Base-by-base conservation (phyloP, 2,888 invertebrate species). In the Eudemis profundana region DNA sequence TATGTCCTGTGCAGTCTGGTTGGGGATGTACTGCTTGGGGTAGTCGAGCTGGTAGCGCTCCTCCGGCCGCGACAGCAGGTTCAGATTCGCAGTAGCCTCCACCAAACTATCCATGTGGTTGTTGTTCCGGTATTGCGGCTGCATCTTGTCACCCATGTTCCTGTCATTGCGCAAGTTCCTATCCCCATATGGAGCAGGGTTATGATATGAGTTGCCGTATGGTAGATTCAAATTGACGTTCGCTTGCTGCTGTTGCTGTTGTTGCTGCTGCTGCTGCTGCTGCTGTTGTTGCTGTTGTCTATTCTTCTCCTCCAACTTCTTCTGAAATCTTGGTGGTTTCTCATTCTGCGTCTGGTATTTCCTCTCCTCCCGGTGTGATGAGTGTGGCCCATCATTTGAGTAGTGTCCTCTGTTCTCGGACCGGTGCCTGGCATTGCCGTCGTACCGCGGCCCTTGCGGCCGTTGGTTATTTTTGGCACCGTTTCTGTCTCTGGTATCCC, bases 261-360 rank as follows among this genome's bases (percentile, higher is more conserved):
- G 78, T 3, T 76, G 78, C 7, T 78, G 76, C 27, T 80, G 80
- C 12, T 78, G 77, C 4, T 82, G 84, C 8, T 78, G 76, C 17
- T 81, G 82, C 1, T 82, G 83, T 62, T 81, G 82, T 29, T 82
- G 83, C n/a, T 87, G 86, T 51, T 88, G 90, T 71, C 90, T 92
- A 67, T 88, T 87, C 70, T 88, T 88, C 69, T 91, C 92, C 50
- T 93, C 93, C 33, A 89, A 73, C 70, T 93, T 94, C 71, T 88
- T 93, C 75, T 94, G 94, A 78, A 94, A 94, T 66, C 94, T 84
- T 3, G 94, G 94, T 19, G 94, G 94, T 74, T 93, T 94, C 74
- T 93, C 93, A 67, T 84, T 89, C 67, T 90, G 89, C 1, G 82
- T 73, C 70, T 89, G 90, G 68, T 91, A 92, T 70, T 87, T 92